Conservation (phyloP, 2,797 vertebrate genomes). For the Pipistrellus kuhlii region DNA sequence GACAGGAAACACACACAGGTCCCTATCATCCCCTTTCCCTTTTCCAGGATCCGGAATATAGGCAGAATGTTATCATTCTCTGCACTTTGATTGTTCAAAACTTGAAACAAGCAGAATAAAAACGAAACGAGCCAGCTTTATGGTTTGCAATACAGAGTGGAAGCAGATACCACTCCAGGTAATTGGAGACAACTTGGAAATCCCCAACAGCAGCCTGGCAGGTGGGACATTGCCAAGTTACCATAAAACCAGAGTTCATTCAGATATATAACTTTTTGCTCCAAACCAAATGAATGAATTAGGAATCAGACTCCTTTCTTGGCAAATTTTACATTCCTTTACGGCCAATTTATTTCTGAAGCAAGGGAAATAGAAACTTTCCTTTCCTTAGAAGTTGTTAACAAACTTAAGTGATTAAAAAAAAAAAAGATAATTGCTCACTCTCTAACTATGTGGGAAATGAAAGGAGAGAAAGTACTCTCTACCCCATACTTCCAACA, state of each 20-base stretch:
- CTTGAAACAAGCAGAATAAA: constrained; percentile 70
- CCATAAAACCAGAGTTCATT: constrained; percentile 61
- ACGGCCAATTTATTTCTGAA: constrained; percentile 66
- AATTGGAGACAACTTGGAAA: constrained; percentile 55
- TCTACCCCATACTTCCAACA: not conserved
- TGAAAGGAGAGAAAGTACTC: not conserved
- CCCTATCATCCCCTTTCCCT: not conserved
- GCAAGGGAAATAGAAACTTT: constrained; percentile 49
- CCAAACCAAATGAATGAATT: constrained; percentile 56
- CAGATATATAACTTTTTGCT: not conserved
- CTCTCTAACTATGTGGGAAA: constrained; percentile 54
- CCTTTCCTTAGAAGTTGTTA: constrained; percentile 44
- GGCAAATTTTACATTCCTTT: constrained; percentile 52
- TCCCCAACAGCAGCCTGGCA: constrained; percentile 33
- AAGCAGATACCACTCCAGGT: constrained; percentile 54
- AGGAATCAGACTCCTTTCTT: constrained; percentile 41
- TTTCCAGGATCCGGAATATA: not conserved
- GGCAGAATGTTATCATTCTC: not conserved
- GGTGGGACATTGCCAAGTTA: not conserved
- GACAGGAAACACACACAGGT: constrained; percentile 8
- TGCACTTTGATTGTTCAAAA: constrained; percentile 52
- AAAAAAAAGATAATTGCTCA: constrained; percentile 43
- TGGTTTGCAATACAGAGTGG: constrained; percentile 24
- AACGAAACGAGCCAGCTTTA: constrained; percentile 63
- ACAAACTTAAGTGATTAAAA: constrained; percentile 61